Percentiles rank a stretch among this genome's conserved stretches.
phyloP scores from a whole-genome alignment of 53 echinoderm and acorn worm species.

The Antedon mediterranea region DNA sequence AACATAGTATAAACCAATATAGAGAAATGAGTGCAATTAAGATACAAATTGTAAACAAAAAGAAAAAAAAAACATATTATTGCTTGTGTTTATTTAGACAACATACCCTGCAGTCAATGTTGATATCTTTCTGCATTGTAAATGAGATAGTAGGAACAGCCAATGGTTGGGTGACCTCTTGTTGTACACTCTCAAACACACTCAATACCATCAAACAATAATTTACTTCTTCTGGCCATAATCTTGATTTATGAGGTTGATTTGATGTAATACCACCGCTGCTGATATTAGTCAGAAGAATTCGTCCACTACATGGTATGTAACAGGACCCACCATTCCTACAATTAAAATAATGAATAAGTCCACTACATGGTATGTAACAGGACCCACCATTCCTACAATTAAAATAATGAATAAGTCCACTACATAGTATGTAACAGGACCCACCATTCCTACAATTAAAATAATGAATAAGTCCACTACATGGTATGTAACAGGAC shows the following conservation, averaged over 20 bases:
- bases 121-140: conserved; percentile 28
- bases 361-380: conserved; percentile 42
- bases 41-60: no score
- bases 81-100: no score
- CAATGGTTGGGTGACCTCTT: conserved; percentile 14
- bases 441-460: conserved; percentile 24
- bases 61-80: no score
- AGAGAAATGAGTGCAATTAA: background rate
- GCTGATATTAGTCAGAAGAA: conserved; percentile 29
- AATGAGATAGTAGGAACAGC: conserved; percentile 39
- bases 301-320: conserved; percentile 39
- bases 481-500: conserved; percentile 42
- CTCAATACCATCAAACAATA: conserved; percentile 74
- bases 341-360: background rate
- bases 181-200: conserved; percentile 28
- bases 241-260: conserved; percentile 35
- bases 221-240: conserved; percentile 22
- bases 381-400: conserved; percentile 34
- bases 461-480: conserved; percentile 18
- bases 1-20: no score
- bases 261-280: conserved; percentile 30
- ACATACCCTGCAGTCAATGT: conserved; percentile 56
- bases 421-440: conserved; percentile 45
- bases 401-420: conserved; percentile 9
- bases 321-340: conserved; percentile 45